phyloP scores from a whole-genome alignment of 2,888 invertebrate genomes.

The Tridacna gigas region DNA sequence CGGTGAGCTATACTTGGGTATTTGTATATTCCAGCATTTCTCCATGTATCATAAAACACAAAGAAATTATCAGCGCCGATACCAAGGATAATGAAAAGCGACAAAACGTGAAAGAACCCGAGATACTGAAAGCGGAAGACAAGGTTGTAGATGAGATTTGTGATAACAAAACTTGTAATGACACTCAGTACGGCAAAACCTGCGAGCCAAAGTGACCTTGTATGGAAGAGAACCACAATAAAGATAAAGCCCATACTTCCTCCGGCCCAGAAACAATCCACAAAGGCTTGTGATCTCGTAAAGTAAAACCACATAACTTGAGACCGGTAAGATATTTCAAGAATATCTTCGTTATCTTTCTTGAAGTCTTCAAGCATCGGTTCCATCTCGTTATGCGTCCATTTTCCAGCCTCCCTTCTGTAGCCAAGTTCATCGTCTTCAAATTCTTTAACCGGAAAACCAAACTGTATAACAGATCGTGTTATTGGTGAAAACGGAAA shows the following conservation, averaged over 20 bases:
- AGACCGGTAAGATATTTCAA: constrained; percentile 65
- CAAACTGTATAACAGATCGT: constrained; percentile 65
- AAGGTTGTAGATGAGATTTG: constrained; percentile 71
- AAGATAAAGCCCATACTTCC: constrained; percentile 72
- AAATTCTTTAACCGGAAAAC: constrained; percentile 44
- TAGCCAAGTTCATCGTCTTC: constrained; percentile 20
- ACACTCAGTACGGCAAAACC: constrained; percentile 67
- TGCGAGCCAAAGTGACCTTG: constrained; percentile 70
- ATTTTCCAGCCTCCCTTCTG: constrained; percentile 17
- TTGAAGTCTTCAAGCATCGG: constrained; percentile 38
- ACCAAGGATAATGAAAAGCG: constrained; percentile 67
- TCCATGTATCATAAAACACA: constrained; percentile 68
- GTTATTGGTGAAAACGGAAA: constrained; percentile 56
- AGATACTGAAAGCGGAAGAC: constrained; percentile 68
- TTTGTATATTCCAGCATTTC: constrained; percentile 46
- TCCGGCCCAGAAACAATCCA: constrained; percentile 64
- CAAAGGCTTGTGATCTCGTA: constrained; percentile 58
- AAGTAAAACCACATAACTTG: constrained; percentile 51
- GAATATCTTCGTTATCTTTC: constrained; percentile 34
- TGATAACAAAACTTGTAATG: constrained; percentile 68
- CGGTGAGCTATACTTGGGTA: constrained; percentile 67
- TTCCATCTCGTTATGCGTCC: constrained; percentile 17
- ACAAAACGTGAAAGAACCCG: constrained; percentile 71
- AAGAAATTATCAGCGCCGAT: constrained; percentile 19
- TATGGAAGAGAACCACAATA: constrained; percentile 68